A percentile compares a stretch with the other conserved stretches of the same genome.
Evolutionary conservation across 2,888 invertebrate species (phyloP).

Genomic region (Xylota sylvarum): DNA sequence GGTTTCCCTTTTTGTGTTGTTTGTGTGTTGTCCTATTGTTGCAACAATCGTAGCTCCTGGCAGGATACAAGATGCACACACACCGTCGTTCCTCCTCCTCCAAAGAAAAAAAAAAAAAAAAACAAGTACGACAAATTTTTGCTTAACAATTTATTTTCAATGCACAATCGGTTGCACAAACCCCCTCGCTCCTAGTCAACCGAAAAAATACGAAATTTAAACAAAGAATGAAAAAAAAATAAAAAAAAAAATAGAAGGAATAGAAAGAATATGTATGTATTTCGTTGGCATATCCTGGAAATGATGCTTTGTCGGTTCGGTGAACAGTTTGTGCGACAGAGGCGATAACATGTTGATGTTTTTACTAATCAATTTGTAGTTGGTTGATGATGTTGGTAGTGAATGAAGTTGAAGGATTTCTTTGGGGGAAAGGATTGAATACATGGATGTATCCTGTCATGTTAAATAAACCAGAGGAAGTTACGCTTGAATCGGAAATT

Average conservation of each 20-base stretch:
- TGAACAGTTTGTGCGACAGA: conserved; percentile 12
- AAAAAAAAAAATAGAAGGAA: neutral
- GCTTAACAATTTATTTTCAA: conserved; percentile 68
- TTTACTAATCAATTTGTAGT: neutral
- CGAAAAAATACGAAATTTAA: neutral
- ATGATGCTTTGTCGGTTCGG: conserved; percentile 8
- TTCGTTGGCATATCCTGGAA: conserved; percentile 18
- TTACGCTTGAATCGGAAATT: too few relatives aligned
- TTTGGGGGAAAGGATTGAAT: too few relatives aligned
- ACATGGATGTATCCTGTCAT: too few relatives aligned
- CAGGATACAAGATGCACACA: conserved; percentile 47
- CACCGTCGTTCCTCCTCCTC: conserved; percentile 5
- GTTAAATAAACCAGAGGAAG: too few relatives aligned
- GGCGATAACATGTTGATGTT: neutral
- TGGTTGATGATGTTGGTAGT: neutral
- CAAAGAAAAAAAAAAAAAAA: conserved; percentile 29
- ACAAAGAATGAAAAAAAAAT: neutral
- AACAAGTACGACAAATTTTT: conserved; percentile 62
- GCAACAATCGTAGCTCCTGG: conserved; percentile 41
- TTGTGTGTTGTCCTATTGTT: conserved; percentile 29
- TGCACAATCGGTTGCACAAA: conserved; percentile 58
- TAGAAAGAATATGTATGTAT: too few relatives aligned
- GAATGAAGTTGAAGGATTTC: too few relatives aligned
- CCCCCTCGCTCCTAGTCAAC: neutral
- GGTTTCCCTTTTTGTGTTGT: conserved; percentile 37